Evolutionary conservation across 2,797 vertebrate genomes (phyloP).

Genomic region (Sebastes vulpes): DNA sequence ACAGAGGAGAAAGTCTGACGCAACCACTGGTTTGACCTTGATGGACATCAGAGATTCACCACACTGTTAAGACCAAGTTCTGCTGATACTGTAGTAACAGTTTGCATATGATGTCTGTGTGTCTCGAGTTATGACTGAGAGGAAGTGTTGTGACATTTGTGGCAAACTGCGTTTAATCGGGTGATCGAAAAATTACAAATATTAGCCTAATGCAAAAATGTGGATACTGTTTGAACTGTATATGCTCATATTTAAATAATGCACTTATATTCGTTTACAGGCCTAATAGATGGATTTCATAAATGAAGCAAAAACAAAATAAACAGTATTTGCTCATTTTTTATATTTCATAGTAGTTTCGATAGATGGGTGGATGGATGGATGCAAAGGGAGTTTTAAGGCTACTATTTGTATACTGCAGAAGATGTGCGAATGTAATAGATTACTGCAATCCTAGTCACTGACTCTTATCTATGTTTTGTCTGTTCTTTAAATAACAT

Average conservation of each 20-base stretch:
- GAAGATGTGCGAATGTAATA: background rate
- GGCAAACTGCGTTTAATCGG: background rate
- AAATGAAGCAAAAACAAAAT: background rate
- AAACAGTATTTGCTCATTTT: background rate
- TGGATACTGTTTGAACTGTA: background rate
- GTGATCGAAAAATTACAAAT: background rate
- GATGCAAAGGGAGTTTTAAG: background rate
- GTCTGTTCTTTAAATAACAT: conserved; percentile 49
- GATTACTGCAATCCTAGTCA: conserved; percentile 15
- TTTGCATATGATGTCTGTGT: background rate
- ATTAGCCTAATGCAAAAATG: background rate
- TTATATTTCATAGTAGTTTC: background rate
- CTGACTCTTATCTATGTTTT: conserved; percentile 13
- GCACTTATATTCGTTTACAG: background rate
- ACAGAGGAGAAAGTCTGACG: too few species aligned
- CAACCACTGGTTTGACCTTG: background rate
- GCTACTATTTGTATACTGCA: background rate
- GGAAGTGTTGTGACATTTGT: background rate
- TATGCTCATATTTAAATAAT: background rate
- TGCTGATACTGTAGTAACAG: background rate
- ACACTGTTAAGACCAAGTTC: background rate
- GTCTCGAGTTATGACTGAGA: background rate
- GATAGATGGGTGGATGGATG: background rate
- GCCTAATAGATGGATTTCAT: background rate
- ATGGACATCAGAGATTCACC: background rate